A percentile compares a stretch with the other conserved stretches of the same genome.
Evolutionary conservation across 2,797 vertebrate genomes (phyloP).

Genomic region (Siniperca scherzeri): DNA sequence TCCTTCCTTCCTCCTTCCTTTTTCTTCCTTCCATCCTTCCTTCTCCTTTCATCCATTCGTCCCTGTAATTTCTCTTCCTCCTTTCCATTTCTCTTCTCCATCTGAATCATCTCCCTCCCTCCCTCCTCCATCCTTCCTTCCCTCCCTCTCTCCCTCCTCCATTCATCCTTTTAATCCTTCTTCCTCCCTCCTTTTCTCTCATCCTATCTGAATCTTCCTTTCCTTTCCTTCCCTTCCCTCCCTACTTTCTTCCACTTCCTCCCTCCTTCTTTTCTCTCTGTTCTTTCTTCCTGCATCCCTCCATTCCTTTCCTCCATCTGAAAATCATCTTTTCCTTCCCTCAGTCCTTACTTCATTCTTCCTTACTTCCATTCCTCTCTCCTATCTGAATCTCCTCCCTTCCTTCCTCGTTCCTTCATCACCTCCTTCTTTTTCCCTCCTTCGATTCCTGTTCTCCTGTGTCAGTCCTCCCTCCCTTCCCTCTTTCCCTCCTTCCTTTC

Average conservation of each 20-base stretch:
- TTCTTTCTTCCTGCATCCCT: background rate
- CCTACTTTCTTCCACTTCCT: background rate
- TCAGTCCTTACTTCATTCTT: background rate
- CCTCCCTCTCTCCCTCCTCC: background rate
- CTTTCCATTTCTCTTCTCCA: too few relatives aligned
- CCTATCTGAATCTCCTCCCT: background rate
- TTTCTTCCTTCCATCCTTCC: background rate
- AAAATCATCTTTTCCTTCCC: background rate
- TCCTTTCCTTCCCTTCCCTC: too few relatives aligned
- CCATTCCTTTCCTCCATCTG: background rate
- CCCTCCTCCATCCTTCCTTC: background rate
- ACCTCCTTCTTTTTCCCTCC: background rate
- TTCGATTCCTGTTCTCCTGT: background rate
- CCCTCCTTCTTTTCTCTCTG: background rate
- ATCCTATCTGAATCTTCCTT: background rate
- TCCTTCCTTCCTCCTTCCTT: too few relatives aligned
- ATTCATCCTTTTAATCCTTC: background rate
- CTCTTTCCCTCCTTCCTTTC: background rate
- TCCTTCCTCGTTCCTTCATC: background rate
- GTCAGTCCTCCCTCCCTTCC: background rate
- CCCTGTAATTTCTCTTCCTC: too few relatives aligned
- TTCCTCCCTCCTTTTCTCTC: background rate
- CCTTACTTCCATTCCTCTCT: background rate
- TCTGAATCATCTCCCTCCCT: background rate
- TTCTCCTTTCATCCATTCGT: too few relatives aligned